Conservation (phyloP, 1,140 invertebrate species). For the Bombus superbus region DNA sequence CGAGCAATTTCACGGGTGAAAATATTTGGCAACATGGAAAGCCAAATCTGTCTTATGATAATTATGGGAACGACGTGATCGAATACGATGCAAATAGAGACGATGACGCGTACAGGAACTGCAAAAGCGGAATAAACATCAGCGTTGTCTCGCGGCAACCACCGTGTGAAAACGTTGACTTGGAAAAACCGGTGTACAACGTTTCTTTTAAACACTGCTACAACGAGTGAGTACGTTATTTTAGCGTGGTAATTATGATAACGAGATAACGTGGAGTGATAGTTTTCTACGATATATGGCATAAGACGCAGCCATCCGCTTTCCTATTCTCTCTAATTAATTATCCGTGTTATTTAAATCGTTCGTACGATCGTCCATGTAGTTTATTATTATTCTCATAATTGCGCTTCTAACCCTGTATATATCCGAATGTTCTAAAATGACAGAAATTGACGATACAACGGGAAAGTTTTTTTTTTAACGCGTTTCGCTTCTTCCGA, state of each 20-base stretch:
- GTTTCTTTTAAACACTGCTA: slow-evolving; percentile 22
- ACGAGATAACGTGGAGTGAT: background rate
- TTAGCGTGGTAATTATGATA: background rate
- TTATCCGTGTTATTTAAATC: no score
- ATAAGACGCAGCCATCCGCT: no score
- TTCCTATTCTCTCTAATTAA: no score
- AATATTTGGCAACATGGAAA: background rate
- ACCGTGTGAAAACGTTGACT: background rate
- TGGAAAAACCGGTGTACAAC: slow-evolving; percentile 13
- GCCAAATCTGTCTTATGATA: background rate
- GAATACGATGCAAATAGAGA: slow-evolving; percentile 22
- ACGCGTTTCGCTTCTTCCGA: no score
- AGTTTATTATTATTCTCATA: no score
- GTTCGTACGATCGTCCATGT: no score
- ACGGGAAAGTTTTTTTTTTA: no score
- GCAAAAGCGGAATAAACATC: slow-evolving; percentile 36
- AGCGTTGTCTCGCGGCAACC: slow-evolving; percentile 19
- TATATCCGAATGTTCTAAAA: no score
- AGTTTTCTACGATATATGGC: background rate
- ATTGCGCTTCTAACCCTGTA: no score
- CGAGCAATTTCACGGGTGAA: background rate
- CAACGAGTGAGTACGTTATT: background rate
- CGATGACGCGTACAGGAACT: background rate
- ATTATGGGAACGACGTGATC: background rate
- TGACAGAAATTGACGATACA: no score